phyloP scores from a whole-genome alignment of 2,888 invertebrate genomes.

The Drosophila hamatofila region DNA sequence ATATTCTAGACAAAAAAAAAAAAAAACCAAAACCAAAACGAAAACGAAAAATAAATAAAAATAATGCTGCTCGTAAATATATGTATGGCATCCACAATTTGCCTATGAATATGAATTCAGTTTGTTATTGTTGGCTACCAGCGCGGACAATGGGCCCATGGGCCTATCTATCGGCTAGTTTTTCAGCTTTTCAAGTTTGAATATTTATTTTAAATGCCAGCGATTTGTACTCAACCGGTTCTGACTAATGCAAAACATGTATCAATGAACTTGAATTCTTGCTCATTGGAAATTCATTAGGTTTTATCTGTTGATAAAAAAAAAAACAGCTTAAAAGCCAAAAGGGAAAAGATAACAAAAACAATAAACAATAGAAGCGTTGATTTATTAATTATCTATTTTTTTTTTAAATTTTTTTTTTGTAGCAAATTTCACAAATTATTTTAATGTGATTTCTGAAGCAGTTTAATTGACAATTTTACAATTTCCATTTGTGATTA shows the following conservation, averaged over 20 bases:
- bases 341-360: slow-evolving; percentile 14
- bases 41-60: slow-evolving; percentile 17
- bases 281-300: slow-evolving; percentile 77
- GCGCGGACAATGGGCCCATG: slow-evolving; percentile 29
- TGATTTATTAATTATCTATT: slow-evolving; percentile 73
- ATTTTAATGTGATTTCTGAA: slow-evolving; percentile 42
- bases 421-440: slow-evolving; percentile 37
- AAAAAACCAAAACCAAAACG: slow-evolving; percentile 12
- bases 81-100: slow-evolving; percentile 57
- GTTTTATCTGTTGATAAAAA: slow-evolving; percentile 66
- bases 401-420: neutral
- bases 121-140: slow-evolving; percentile 9
- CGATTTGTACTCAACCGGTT: slow-evolving; percentile 52
- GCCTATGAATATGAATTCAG: slow-evolving; percentile 55
- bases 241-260: slow-evolving; percentile 47
- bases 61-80: slow-evolving; percentile 54
- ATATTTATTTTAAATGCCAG: slow-evolving; percentile 38
- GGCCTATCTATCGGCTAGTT: slow-evolving; percentile 32
- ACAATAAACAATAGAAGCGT: slow-evolving; percentile 56
- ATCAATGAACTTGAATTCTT: slow-evolving; percentile 74
- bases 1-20: slow-evolving; percentile 45
- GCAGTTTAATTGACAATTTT: slow-evolving; percentile 32
- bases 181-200: slow-evolving; percentile 35
- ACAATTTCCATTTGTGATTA: slow-evolving; percentile 13
- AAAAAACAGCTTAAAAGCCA: slow-evolving; percentile 10